Evolutionary conservation across 2,888 invertebrate species (phyloP).

Genomic region (Hemithea aestivaria): DNA sequence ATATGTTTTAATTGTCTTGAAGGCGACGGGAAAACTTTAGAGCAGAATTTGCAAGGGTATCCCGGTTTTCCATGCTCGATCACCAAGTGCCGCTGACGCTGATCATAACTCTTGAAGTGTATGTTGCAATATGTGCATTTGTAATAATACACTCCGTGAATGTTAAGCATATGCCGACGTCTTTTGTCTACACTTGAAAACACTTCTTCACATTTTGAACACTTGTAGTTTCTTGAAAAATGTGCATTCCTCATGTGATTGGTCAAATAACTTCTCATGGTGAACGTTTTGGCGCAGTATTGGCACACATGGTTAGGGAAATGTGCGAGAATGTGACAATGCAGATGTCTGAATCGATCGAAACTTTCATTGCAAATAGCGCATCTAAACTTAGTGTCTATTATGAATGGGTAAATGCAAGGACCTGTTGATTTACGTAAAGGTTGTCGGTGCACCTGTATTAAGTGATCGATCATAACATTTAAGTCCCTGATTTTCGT

Average conservation of each 20-base stretch:
- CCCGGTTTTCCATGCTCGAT: slow-evolving; percentile 56
- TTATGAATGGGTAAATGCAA: slow-evolving; percentile 53
- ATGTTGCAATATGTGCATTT: no score
- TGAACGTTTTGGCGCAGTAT: slow-evolving; percentile 49
- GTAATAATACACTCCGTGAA: no score
- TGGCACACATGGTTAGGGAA: slow-evolving; percentile 60
- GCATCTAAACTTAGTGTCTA: slow-evolving; percentile 44
- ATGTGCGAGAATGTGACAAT: slow-evolving; percentile 58
- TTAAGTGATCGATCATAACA: slow-evolving; percentile 50
- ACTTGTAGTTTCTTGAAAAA: slow-evolving; percentile 40
- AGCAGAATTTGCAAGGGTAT: slow-evolving; percentile 58
- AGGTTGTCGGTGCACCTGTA: slow-evolving; percentile 41
- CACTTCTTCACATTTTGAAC: slow-evolving; percentile 50
- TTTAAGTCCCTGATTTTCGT: slow-evolving; percentile 37
- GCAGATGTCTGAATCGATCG: slow-evolving; percentile 52
- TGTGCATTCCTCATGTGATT: slow-evolving; percentile 49
- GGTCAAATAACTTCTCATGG: slow-evolving; percentile 45
- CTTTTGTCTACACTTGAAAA: slow-evolving; percentile 26
- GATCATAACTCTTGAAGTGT: no score
- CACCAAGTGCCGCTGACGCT: no score
- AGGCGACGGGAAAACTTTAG: slow-evolving; percentile 34
- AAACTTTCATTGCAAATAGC: slow-evolving; percentile 50
- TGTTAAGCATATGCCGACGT: no score
- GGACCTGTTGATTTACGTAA: slow-evolving; percentile 42
- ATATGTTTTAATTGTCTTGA: no score